phyloP scores from a whole-genome alignment of 2,888 invertebrate species.

The Eledona agricola region DNA sequence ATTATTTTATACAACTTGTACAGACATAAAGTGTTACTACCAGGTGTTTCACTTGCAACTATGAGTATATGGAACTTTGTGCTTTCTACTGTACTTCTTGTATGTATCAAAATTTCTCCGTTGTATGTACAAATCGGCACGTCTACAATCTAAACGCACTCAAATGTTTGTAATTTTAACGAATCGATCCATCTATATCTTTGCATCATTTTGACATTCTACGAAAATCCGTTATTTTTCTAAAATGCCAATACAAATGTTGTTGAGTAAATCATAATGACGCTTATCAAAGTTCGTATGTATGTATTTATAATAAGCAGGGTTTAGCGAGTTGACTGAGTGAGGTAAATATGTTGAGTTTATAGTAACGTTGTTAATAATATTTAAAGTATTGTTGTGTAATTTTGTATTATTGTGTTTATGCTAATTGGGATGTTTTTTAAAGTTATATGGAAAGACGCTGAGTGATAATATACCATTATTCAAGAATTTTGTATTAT shows the following conservation, averaged over 20 bases:
- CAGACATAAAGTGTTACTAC: constrained; percentile 15
- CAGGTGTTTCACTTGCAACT: too few relatives aligned
- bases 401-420: constrained; percentile 50
- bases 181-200: too few relatives aligned
- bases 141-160: too few relatives aligned
- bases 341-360: constrained; percentile 35
- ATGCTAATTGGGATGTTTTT: constrained; percentile 45
- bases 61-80: too few relatives aligned
- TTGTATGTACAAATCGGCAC: too few relatives aligned
- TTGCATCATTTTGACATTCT: too few relatives aligned
- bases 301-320: constrained; percentile 39
- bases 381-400: constrained; percentile 46
- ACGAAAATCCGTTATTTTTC: constrained; percentile 15
- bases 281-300: constrained; percentile 36
- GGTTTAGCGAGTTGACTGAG: constrained; percentile 38
- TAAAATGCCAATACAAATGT: constrained; percentile 35
- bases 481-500: constrained; percentile 15
- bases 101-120: too few relatives aligned
- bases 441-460: constrained; percentile 50
- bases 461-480: constrained; percentile 49
- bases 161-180: too few relatives aligned
- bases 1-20: constrained; percentile 15
- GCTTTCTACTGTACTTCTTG: too few relatives aligned
- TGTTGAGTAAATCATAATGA: constrained; percentile 30
- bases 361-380: constrained; percentile 37